A percentile compares a stretch with the other conserved stretches of the same genome.
Conservation (phyloP, 2,888 invertebrate genomes). For the Drosophila anceps region DNA sequence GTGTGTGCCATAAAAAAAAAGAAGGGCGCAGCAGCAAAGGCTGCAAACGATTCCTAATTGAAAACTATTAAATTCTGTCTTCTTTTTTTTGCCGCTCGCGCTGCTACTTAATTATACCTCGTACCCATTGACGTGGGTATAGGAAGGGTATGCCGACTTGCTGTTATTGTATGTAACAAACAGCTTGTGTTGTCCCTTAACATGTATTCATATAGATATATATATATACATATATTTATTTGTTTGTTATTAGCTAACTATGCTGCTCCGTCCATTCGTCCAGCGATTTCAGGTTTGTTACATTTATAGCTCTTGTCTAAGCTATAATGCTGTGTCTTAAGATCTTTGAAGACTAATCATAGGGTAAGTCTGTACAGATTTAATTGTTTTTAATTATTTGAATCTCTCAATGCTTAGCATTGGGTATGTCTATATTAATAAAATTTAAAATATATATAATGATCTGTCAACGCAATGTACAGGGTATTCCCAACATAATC, state of each 20-base stretch:
- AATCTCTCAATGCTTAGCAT: too few species aligned
- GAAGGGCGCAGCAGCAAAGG: slow-evolving; percentile 64
- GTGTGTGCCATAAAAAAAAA: slow-evolving; percentile 58
- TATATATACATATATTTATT: too few species aligned
- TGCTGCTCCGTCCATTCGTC: too few species aligned
- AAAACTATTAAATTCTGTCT: slow-evolving; percentile 84
- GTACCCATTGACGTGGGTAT: not conserved
- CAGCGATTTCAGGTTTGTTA: not conserved
- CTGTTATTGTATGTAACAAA: too few species aligned
- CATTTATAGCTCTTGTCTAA: not conserved
- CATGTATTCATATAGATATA: not conserved
- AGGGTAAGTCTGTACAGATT: too few species aligned
- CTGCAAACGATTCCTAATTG: slow-evolving; percentile 85
- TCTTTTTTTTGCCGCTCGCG: slow-evolving; percentile 32
- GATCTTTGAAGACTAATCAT: too few species aligned
- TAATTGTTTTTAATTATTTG: too few species aligned
- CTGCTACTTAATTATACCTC: slow-evolving; percentile 62
- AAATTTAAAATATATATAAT: not conserved
- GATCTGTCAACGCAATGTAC: not conserved
- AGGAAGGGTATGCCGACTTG: not conserved
- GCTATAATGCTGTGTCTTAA: too few species aligned
- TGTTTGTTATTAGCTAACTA: too few species aligned
- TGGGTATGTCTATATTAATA: not conserved
- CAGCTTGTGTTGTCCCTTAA: not conserved
- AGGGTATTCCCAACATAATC: not conserved